Base-by-base conservation (phyloP, 2,113 vertebrate species). In the Amphilophus citrinellus region DNA sequence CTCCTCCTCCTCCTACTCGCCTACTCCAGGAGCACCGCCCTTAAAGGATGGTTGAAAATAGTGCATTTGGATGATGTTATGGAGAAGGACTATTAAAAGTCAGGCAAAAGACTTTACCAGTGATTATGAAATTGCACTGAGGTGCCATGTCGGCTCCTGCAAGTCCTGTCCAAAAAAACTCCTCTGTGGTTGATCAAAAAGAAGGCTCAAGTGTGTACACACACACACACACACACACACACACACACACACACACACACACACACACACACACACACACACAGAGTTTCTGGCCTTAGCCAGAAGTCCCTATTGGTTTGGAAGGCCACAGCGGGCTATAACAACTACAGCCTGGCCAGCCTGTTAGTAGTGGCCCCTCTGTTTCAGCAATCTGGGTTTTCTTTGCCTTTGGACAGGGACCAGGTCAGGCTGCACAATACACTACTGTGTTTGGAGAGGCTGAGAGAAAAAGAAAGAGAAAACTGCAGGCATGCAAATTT, bases 341-440 rank as follows among this genome's bases (percentile, higher is more conserved):
- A 90, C 89, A 91, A 86, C 89, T 93, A 89, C 86, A 84, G 91
- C 84, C 84, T 89, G 87, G 87, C 80, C 80, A 61, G 84, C 86
- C 88, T 85, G 88, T 92, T 89, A 87, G 87, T 65, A 92, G 93
- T 89, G 88, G 84, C 91, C 85, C 76, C 91, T 95, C 89, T 93
- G 92, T 93, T 95, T 91, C 87, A 91, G 88, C 88, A 94, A 95
- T 95, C 91, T 94, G 92, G 93, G 89, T 89, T 93, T 93, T 92
- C 93, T 93, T 91, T 89, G 93, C 84, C 84, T 86, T 91, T 95
- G 93, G 93, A 93, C 35, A 37, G 60, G 60, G 83, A 93, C 93
- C 93, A 95, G 88, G 82, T 85, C 89, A 84, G 80, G 57, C 84
- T 86, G 89, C 93, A 96, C 94, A 95, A 95, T 96, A 94, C 88